phyloP scores from a whole-genome alignment of 64 coral and sea anemone genomes.

The Exaiptasia diaphana region DNA sequence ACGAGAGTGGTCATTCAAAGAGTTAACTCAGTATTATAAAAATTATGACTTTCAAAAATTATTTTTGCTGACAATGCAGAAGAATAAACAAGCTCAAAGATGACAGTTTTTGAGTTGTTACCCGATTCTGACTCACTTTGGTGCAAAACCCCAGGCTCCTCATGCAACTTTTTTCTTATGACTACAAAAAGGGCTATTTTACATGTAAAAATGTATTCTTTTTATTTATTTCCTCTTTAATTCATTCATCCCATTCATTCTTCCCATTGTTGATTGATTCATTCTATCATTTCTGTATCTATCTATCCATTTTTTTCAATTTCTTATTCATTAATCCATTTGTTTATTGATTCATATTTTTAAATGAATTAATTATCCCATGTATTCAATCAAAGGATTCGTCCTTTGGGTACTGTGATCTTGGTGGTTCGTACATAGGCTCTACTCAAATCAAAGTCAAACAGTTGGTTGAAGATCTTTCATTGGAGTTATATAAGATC shows the following conservation, averaged over 20 bases:
- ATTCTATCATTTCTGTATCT: neutral
- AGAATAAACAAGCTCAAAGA: too few species aligned
- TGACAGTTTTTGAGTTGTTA: too few species aligned
- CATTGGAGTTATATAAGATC: conserved; percentile 38
- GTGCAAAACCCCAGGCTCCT: too few species aligned
- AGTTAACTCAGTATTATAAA: too few species aligned
- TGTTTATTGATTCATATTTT: neutral
- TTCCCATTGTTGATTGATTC: neutral
- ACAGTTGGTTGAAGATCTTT: conserved; percentile 46
- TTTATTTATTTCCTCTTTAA: neutral
- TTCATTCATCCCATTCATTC: neutral
- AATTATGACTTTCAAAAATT: too few species aligned
- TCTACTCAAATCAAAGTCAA: conserved; percentile 51
- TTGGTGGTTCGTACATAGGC: conserved; percentile 69
- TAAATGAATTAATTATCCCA: neutral
- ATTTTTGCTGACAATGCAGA: too few species aligned
- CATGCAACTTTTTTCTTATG: too few species aligned
- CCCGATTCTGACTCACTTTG: too few species aligned
- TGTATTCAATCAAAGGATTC: conserved; percentile 36
- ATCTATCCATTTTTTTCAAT: neutral
- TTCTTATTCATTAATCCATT: neutral
- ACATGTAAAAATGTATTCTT: too few species aligned
- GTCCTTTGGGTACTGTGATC: conserved; percentile 47
- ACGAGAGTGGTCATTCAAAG: neutral
- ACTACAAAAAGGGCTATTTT: too few species aligned